Conservation (phyloP, 92 coral and sea anemone species). For the Anthopleura xanthogrammica region DNA sequence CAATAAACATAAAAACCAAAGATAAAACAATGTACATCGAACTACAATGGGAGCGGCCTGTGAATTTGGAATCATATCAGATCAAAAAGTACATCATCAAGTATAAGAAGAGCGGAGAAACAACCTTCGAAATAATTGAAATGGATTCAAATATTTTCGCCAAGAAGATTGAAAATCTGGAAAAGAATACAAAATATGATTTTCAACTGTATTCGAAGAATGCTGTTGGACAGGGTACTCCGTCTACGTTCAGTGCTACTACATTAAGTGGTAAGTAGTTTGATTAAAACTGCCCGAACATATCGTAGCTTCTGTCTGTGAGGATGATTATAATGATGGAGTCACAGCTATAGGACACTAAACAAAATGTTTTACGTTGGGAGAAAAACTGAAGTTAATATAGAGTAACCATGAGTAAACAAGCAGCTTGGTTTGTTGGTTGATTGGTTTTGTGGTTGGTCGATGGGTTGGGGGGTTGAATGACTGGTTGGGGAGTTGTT, state of each 20-base stretch:
- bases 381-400: too few relatives aligned
- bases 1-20: background rate
- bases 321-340: too few relatives aligned
- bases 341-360: too few relatives aligned
- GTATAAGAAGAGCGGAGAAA: background rate
- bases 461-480: too few relatives aligned
- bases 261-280: slow-evolving; percentile 24
- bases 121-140: background rate
- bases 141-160: background rate
- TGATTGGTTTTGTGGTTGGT: too few relatives aligned
- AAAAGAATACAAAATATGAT: slow-evolving; percentile 11
- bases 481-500: too few relatives aligned
- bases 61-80: background rate
- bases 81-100: slow-evolving; percentile 7
- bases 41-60: slow-evolving; percentile 17
- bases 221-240: background rate
- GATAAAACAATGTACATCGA: background rate
- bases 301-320: too few relatives aligned
- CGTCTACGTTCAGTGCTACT: background rate
- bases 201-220: slow-evolving; percentile 3
- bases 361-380: too few relatives aligned
- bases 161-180: background rate
- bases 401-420: too few relatives aligned
- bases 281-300: too few relatives aligned
- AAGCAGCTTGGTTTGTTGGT: too few relatives aligned